These are phyloP conservation scores for Lasioglossum marginatum DNA, from an alignment of 2,888 invertebrate genomes.

Conservation along the genomic window DNA sequence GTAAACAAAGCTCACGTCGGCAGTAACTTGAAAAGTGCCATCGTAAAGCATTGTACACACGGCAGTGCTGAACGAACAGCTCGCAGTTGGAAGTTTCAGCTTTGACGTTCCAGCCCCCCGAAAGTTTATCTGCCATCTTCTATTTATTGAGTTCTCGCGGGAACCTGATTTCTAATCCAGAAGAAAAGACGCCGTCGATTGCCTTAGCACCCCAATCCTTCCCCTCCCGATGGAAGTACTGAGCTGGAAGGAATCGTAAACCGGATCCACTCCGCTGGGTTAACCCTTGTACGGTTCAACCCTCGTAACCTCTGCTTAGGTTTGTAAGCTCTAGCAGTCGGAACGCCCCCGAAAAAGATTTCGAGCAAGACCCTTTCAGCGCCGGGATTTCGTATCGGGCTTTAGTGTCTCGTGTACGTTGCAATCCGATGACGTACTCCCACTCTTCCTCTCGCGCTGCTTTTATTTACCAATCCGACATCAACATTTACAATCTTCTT, in stretches of 20 bases:
- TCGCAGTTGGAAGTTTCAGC: neutral
- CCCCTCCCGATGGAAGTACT: constrained; percentile 12
- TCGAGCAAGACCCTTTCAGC: constrained; percentile 37
- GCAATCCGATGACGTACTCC: constrained; percentile 4
- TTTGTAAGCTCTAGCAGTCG: constrained; percentile 47
- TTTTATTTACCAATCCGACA: constrained; percentile 10
- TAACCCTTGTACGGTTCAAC: constrained; percentile 59
- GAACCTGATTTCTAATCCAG: constrained; percentile 61
- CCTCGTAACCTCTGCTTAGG: constrained; percentile 62
- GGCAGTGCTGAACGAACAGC: neutral
- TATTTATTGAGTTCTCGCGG: constrained; percentile 59
- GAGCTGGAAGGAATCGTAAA: constrained; percentile 65
- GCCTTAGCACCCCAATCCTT: constrained; percentile 1
- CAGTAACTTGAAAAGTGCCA: neutral
- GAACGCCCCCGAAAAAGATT: constrained; percentile 35
- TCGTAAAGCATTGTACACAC: constrained; percentile 17
- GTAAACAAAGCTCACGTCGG: neutral
- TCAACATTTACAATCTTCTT: neutral
- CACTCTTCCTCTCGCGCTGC: neutral
- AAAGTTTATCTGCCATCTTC: constrained; percentile 49
- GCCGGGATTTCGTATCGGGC: constrained; percentile 23
- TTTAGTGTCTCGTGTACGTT: constrained; percentile 25
- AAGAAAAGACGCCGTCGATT: constrained; percentile 42
- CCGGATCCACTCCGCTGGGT: constrained; percentile 46
- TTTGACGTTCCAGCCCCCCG: neutral